Conservation (phyloP, 2,113 vertebrate species). For the Acanthochromis polyacanthus region DNA sequence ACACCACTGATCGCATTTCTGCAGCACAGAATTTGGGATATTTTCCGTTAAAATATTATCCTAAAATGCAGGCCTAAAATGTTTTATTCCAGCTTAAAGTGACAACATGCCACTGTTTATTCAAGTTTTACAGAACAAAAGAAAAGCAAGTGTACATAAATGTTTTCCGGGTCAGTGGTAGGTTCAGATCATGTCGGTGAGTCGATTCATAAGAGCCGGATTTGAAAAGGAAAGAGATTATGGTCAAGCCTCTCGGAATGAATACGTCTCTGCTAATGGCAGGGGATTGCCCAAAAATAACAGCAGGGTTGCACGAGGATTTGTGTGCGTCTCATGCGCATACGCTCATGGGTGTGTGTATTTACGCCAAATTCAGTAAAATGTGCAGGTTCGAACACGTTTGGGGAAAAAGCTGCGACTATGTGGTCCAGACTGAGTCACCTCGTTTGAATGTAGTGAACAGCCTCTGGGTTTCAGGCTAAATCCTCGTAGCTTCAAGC, state of each 20-base stretch:
- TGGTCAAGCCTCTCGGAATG: slow-evolving; percentile 27
- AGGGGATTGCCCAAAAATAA: slow-evolving; percentile 61
- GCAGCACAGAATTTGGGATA: too few relatives aligned
- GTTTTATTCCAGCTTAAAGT: too few relatives aligned
- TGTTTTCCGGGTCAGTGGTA: neutral
- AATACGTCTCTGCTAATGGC: slow-evolving; percentile 40
- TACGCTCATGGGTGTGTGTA: slow-evolving; percentile 21
- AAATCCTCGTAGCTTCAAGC: slow-evolving; percentile 61
- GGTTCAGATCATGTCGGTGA: neutral
- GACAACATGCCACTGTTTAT: too few relatives aligned
- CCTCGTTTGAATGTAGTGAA: slow-evolving; percentile 49
- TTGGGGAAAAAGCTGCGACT: slow-evolving; percentile 52
- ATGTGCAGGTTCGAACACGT: slow-evolving; percentile 49
- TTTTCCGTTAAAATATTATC: too few relatives aligned
- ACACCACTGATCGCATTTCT: too few relatives aligned
- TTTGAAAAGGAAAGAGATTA: slow-evolving; percentile 54
- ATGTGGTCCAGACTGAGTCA: slow-evolving; percentile 57
- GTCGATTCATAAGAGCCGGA: neutral
- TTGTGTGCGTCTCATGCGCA: slow-evolving; percentile 30
- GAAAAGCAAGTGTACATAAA: neutral
- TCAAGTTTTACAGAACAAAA: neutral
- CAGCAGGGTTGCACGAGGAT: slow-evolving; percentile 26
- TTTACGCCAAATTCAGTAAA: slow-evolving; percentile 23
- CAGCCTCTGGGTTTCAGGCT: slow-evolving; percentile 23
- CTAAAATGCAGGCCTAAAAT: neutral